Base-by-base conservation (phyloP, 2,113 vertebrate genomes). In the Scomber scombrus region DNA sequence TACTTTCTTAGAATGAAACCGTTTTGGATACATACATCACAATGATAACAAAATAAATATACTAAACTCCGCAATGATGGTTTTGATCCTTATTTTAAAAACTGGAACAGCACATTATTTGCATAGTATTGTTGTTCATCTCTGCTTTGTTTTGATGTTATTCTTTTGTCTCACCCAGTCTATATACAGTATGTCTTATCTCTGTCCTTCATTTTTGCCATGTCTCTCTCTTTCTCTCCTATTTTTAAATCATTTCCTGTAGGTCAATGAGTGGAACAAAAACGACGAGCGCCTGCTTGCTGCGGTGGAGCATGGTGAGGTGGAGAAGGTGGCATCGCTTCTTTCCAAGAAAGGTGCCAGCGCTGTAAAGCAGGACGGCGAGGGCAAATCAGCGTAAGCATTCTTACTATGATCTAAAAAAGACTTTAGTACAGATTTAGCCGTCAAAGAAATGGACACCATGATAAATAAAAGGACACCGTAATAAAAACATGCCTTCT, bases 221-320 rank as follows among this genome's bases (percentile, higher is more conserved):
- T 49, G 5, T 66, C 12, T 11, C 3, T 5, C 47, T 62, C 31
- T 13, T 2, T 85, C 2, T 74, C 31, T 62, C 85, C 14, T 66
- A 82, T 55, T 31, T 50, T 55, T 31, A n/a, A 3, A 51, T 85
- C 14, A 0, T 55, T 10, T 19, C 1, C 51, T 81, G 1, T 83
- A 99, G 98, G 93, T 90, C 71, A 97, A 99, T 3, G 98, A 99
- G 84, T 99, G 98, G 98, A 99, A 95, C 93, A 99, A 99, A 93
- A 97, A 99, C 0, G 98, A 99, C 0, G 98, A 99, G 85, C 97
- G 98, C 1, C 96, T 99, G 54, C 94, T 99, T 16, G 96, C 96
- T 82, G 97, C 98, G 0, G 97, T 99, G 95, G 98, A 99, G 88
- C 96, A 99, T 68, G 97, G 97, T 0, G 97, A 99, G 62, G 90